A percentile compares a stretch with the other conserved stretches of the same genome.
These are phyloP conservation scores for Calameuta idolon DNA, from an alignment of 2,888 invertebrate species.

Conservation along the genomic window DNA sequence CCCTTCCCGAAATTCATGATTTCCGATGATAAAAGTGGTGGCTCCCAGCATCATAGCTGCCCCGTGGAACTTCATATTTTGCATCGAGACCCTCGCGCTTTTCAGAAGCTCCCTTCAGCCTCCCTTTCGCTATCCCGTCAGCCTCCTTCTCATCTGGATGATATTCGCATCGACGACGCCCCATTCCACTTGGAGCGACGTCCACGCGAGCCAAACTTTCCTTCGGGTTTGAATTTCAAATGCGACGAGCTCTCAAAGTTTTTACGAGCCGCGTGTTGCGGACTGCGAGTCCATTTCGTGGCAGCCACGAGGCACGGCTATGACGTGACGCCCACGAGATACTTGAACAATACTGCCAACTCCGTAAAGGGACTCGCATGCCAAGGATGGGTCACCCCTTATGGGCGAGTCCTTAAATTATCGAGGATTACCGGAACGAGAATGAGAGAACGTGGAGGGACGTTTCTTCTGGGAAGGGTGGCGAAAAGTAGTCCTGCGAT, in stretches of 20 bases:
- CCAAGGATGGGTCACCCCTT: not conserved
- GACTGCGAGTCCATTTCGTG: not conserved
- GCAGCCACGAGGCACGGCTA: not conserved
- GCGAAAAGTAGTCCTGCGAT: not conserved
- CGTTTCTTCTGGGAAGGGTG: not conserved
- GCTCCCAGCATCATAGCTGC: not conserved
- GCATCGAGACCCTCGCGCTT: not conserved
- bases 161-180: conserved; percentile 31
- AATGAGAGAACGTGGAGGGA: not conserved
- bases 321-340: conserved; percentile 5
- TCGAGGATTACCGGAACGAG: not conserved
- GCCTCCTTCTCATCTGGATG: conserved; percentile 20
- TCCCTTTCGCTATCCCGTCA: conserved; percentile 2
- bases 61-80: not conserved
- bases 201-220: conserved; percentile 15
- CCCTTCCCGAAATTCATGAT: conserved; percentile 12
- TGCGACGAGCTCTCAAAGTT: conserved; percentile 10
- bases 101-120: not conserved
- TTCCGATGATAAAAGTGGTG: conserved; percentile 1
- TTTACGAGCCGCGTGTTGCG: conserved; percentile 16
- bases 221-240: conserved; percentile 23
- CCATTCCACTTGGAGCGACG: conserved; percentile 3
- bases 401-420: conserved; percentile 13
- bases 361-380: not conserved
- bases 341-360: conserved; percentile 8